Evolutionary conservation across 2,888 invertebrate genomes (phyloP).

Genomic region (Rhimphoctona megacephalus): DNA sequence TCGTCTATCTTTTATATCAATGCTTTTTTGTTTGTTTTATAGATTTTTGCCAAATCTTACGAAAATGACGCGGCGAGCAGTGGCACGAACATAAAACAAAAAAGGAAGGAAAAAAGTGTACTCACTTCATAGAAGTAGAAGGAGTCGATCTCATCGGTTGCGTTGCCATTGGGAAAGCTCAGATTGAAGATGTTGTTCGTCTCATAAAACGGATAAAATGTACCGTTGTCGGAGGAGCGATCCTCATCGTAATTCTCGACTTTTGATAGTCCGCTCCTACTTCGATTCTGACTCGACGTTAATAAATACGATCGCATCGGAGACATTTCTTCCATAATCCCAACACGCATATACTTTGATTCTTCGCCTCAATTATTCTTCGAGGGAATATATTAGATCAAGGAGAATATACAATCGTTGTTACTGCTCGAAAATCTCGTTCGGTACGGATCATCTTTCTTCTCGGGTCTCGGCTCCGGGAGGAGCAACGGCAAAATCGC

Average conservation of each 20-base stretch:
- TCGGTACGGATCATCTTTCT: neutral
- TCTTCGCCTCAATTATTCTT: neutral
- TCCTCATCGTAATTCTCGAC: constrained; percentile 53
- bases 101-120: constrained; percentile 7
- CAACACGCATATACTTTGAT: neutral
- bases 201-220: constrained; percentile 69
- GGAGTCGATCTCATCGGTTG: constrained; percentile 82
- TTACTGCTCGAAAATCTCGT: neutral
- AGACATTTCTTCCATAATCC: constrained; percentile 51
- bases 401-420: neutral
- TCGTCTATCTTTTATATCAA: neutral
- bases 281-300: constrained; percentile 40
- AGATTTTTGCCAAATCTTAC: neutral
- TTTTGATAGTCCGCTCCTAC: constrained; percentile 35
- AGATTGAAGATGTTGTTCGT: constrained; percentile 70
- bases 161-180: constrained; percentile 71
- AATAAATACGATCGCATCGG: constrained; percentile 30
- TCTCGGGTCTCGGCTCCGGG: neutral
- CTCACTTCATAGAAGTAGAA: constrained; percentile 85
- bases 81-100: neutral
- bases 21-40: neutral
- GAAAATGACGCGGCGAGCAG: neutral
- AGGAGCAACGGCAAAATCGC: neutral
- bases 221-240: constrained; percentile 66
- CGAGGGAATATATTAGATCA: neutral